A percentile compares a stretch with the other conserved stretches of the same genome.
Conservation (phyloP, 1,140 invertebrate genomes). For the Trinorchestia longiramus region DNA sequence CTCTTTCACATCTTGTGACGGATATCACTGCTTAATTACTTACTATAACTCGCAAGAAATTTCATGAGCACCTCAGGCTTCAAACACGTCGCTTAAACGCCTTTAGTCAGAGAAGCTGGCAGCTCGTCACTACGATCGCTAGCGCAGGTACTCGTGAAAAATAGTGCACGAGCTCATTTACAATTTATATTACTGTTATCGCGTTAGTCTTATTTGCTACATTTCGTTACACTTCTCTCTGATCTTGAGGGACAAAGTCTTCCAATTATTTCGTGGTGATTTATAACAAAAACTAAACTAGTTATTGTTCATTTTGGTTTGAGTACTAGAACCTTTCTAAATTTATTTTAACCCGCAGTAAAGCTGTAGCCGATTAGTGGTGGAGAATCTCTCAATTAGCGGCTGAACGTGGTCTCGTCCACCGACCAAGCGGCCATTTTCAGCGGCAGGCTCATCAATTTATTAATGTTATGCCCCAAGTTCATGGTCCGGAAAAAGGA, state of each 20-base stretch:
- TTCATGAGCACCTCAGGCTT: no score
- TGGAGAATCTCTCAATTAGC: constrained; percentile 40
- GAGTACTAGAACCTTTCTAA: neutral
- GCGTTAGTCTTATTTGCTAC: neutral
- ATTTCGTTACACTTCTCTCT: neutral
- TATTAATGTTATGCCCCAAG: constrained; percentile 51
- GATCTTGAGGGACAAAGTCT: neutral
- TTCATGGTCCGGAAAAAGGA: constrained; percentile 53
- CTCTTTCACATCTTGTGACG: neutral
- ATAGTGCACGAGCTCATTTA: neutral
- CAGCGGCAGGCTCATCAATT: neutral
- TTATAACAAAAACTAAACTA: neutral
- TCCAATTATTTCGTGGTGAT: neutral
- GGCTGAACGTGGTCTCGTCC: neutral
- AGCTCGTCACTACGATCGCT: neutral
- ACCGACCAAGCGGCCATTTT: constrained; percentile 21
- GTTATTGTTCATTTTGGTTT: neutral
- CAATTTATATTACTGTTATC: neutral
- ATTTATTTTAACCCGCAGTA: neutral
- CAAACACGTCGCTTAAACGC: neutral
- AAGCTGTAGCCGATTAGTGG: neutral
- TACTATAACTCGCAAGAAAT: neutral
- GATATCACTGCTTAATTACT: neutral
- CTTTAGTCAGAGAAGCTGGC: neutral
- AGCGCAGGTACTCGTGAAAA: neutral